Evolutionary conservation across 2,888 invertebrate genomes (phyloP).

Genomic region (Mythimna vitellina): DNA sequence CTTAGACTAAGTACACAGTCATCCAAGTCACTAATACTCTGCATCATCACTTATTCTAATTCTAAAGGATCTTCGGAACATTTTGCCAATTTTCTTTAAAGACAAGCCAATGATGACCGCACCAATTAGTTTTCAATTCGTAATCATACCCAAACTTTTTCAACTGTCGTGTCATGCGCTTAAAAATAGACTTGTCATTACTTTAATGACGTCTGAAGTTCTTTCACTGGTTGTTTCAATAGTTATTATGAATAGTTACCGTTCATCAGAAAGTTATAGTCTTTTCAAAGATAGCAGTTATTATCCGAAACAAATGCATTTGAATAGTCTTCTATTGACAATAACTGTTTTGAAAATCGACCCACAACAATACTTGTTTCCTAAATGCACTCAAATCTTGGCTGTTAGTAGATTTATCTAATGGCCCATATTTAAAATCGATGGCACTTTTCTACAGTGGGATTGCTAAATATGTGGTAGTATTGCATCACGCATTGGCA

Average conservation of each 20-base stretch:
- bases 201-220: constrained; percentile 20
- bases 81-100: constrained; percentile 21
- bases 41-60: constrained; percentile 9
- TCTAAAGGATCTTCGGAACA: constrained; percentile 8
- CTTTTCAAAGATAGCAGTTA: neutral
- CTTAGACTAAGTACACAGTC: neutral
- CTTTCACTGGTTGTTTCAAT: constrained; percentile 12
- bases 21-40: neutral
- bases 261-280: neutral
- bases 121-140: constrained; percentile 15
- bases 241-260: constrained; percentile 2
- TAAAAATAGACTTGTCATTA: constrained; percentile 34
- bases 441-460: constrained; percentile 4
- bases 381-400: neutral
- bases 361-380: neutral
- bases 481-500: constrained; percentile 45
- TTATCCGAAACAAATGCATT: constrained; percentile 3
- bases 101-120: constrained; percentile 4
- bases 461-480: constrained; percentile 35
- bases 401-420: neutral
- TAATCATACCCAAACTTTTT: constrained; percentile 16
- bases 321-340: neutral
- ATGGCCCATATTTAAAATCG: constrained; percentile 2
- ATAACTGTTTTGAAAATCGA: neutral
- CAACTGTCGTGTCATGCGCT: constrained; percentile 10